Evolutionary conservation across 1,140 invertebrate genomes (phyloP), one percentile per base, ranked within the genome.

Genomic region (Brachionus koreanus): DNA sequence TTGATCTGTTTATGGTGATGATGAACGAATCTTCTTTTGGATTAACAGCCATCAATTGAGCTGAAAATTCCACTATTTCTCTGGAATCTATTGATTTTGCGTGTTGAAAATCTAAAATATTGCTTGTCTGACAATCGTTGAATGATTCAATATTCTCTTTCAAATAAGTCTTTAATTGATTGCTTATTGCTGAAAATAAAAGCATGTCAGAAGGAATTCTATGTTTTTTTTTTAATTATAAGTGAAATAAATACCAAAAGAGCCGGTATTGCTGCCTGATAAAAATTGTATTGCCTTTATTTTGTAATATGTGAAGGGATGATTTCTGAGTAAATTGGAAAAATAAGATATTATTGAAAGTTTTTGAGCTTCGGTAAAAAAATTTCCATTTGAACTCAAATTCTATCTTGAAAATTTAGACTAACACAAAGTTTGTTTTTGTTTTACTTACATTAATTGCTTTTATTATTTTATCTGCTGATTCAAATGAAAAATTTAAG

Each of bases 391-490:
- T 0, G 13, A 16, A 4, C 37, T 39, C 3, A 69, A 16, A 1
- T 19, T 39, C 65, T 69, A 57, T 16, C 4, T 35, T 65, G 5
- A 37, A 67, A 33, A 35, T n/a, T 33, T 67, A 25, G 10, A 63
- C 19, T 4, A 23, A 63, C 29, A 42, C 6, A 3, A 42, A 3
- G 1, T 57, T 57, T 57, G 19, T 29, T 37, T 6, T n/a, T n/a
- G n/a, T 33, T 33, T 33, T 65, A 65, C 35, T 69, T 69, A 39
- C 65, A 37, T 69, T 69, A 19, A 69, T 16, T 35, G n/a, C 12
- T 39, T 69, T 69, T 37, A 69, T 39, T 39, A 69, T 69, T 23
- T 69, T 69, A 39, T 69, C 65, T 6, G 35, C 65, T 69, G 65
- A 37, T 69, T 69, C 65, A 39, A 6, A 69, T 10, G 65, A 69